Percentiles rank a stretch among this genome's conserved stretches.
These are phyloP conservation scores for Brachypterus glaber DNA, from an alignment of 2,888 invertebrate species.

Conservation along the genomic window DNA sequence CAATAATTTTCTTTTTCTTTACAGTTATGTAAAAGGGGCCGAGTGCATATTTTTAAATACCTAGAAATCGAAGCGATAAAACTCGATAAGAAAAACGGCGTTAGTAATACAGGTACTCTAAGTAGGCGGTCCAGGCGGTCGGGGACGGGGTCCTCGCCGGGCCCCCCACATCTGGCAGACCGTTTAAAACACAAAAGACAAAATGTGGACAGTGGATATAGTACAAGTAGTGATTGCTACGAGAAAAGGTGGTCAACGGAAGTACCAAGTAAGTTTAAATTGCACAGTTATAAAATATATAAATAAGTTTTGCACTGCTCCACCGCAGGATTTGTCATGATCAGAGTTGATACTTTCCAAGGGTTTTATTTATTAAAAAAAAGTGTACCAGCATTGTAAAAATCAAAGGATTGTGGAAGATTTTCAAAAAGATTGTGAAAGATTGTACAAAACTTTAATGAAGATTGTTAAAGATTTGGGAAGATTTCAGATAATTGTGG, in stretches of 20 bases:
- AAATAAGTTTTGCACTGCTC: too few species aligned
- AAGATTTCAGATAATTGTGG: too few species aligned
- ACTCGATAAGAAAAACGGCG: conserved; percentile 46
- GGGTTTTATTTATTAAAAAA: too few species aligned
- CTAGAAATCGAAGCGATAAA: conserved; percentile 81
- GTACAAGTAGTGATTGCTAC: conserved; percentile 72
- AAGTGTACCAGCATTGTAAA: too few species aligned
- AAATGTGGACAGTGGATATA: conserved; percentile 84
- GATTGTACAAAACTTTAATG: too few species aligned
- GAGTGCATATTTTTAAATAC: conserved; percentile 92
- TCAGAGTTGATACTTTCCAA: too few species aligned
- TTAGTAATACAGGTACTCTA: conserved; percentile 42
- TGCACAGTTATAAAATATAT: too few species aligned
- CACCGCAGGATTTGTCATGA: too few species aligned
- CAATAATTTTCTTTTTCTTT: conserved; percentile 25
- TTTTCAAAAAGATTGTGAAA: too few species aligned
- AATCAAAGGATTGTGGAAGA: too few species aligned
- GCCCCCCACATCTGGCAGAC: conserved; percentile 35
- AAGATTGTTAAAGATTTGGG: too few species aligned
- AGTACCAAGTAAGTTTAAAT: conserved; percentile 44
- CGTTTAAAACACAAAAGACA: conserved; percentile 52
- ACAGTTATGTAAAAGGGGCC: conserved; percentile 82
- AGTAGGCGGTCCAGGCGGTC: conserved; percentile 44
- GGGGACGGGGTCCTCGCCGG: conserved; percentile 42
- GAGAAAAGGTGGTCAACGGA: conserved; percentile 82